phyloP scores from a whole-genome alignment of 2,888 invertebrate species.

The Habrosyne pyritoides region DNA sequence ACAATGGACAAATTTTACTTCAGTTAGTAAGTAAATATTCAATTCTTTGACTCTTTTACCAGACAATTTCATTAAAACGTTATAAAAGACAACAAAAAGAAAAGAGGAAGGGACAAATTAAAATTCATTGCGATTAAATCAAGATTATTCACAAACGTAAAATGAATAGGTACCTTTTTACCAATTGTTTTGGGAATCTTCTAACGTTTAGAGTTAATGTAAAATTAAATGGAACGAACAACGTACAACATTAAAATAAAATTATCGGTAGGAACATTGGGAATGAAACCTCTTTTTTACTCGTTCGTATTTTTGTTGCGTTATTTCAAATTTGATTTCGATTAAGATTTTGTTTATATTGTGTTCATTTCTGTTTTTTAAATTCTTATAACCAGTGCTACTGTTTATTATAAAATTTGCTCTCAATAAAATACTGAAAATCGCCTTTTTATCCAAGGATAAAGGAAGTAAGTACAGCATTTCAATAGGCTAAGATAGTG shows the following conservation, averaged over 20 bases:
- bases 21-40: neutral
- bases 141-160: neutral
- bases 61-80: neutral
- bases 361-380: too few species aligned
- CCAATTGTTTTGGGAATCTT: neutral
- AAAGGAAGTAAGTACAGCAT: too few species aligned
- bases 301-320: too few species aligned
- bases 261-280: neutral
- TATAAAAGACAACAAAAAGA: neutral
- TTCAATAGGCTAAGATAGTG: too few species aligned
- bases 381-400: too few species aligned
- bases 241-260: neutral
- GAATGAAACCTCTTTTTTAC: neutral
- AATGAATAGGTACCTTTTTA: slow-evolving; percentile 1
- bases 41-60: neutral
- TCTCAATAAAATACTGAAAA: too few species aligned
- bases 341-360: too few species aligned
- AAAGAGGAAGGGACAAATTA: neutral
- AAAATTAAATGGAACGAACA: neutral
- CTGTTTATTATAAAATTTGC: too few species aligned
- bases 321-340: too few species aligned
- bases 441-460: too few species aligned
- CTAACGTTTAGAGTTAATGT: neutral
- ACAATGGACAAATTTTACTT: neutral
- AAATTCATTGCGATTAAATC: slow-evolving; percentile 2